These are phyloP conservation scores for Chloroceryle amazona DNA, from an alignment of 2,797 vertebrate species.

Conservation along the genomic window DNA sequence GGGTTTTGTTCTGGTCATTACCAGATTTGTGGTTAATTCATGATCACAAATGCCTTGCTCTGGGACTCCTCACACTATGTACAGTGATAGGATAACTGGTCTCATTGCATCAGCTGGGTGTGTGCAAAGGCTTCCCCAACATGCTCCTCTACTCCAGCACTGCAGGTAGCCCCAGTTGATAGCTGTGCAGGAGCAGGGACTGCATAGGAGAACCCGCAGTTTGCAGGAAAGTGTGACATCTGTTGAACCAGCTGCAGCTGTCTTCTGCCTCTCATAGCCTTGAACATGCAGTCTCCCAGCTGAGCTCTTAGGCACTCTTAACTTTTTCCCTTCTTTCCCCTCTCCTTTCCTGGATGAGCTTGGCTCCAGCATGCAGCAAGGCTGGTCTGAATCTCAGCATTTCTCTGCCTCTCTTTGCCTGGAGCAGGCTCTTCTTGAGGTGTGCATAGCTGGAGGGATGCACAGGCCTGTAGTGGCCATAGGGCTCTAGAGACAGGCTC, in stretches of 20 bases:
- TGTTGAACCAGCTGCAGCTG: neutral
- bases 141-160: fast-evolving
- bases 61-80: neutral
- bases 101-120: neutral
- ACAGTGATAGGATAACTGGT: neutral
- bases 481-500: neutral
- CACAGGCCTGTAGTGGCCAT: neutral
- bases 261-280: neutral
- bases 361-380: neutral
- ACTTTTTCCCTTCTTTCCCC: neutral
- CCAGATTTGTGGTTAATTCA: neutral
- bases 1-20: neutral
- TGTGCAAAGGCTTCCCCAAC: neutral
- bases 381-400: neutral
- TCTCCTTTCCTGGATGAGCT: neutral
- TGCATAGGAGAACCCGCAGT: neutral
- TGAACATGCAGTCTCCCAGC: neutral
- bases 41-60: neutral
- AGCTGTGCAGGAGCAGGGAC: neutral
- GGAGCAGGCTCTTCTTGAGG: neutral
- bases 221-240: neutral
- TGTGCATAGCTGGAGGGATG: neutral
- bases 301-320: neutral
- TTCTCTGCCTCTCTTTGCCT: neutral
- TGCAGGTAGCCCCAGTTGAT: neutral